Evolutionary conservation across 2,113 vertebrate species (phyloP).

Genomic region (Sceloporus tristichus): DNA sequence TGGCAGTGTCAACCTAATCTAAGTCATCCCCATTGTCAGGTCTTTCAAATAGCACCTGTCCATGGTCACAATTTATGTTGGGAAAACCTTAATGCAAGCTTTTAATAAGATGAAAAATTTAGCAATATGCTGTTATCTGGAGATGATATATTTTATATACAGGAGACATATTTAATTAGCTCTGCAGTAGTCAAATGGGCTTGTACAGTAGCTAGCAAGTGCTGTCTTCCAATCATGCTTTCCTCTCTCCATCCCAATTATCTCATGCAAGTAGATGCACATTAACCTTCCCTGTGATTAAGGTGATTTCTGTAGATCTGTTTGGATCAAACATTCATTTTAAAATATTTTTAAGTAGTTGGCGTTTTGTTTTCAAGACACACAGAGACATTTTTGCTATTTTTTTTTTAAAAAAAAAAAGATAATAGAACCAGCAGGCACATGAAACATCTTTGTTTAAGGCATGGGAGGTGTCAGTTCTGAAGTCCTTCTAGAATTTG

Average conservation of each 20-base stretch:
- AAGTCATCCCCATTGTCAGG: constrained; percentile 82
- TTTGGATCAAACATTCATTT: constrained; percentile 64
- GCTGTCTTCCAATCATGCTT: constrained; percentile 55
- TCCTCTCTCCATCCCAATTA: constrained; percentile 66
- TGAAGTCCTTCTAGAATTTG: neutral
- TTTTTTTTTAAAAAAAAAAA: neutral
- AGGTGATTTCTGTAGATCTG: constrained; percentile 52
- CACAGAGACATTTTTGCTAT: neutral
- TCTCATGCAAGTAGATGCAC: constrained; percentile 69
- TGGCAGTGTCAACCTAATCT: constrained; percentile 82
- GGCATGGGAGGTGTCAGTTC: neutral
- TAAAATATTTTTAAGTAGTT: constrained; percentile 11
- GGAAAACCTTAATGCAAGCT: constrained; percentile 85
- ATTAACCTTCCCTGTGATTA: constrained; percentile 69
- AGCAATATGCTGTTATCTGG: constrained; percentile 82
- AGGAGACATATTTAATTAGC: constrained; percentile 86
- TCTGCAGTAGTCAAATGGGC: constrained; percentile 80
- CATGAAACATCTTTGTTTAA: neutral
- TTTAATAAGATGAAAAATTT: constrained; percentile 88
- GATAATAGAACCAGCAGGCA: neutral
- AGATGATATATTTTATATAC: constrained; percentile 87
- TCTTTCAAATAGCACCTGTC: constrained; percentile 84
- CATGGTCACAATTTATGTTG: constrained; percentile 83
- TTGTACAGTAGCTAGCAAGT: constrained; percentile 68
- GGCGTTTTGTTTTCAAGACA: neutral